Conservation (phyloP, 2,113 vertebrate genomes). For the Microcebus tavaratra region DNA sequence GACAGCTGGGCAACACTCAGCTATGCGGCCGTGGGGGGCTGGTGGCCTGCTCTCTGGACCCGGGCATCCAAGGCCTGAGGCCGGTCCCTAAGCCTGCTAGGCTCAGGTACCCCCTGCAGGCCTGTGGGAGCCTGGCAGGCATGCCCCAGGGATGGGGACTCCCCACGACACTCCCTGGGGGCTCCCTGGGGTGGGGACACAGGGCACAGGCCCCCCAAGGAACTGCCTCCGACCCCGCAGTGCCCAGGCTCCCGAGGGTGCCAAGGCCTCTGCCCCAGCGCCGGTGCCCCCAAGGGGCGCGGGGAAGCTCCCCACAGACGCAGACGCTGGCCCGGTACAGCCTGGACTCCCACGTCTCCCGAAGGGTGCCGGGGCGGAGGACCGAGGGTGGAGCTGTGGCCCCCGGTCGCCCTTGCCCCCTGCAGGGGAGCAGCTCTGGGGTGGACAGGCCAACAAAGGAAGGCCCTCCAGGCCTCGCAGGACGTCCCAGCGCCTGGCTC, state of each 20-base stretch:
- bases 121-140: neutral
- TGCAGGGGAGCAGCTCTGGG: neutral
- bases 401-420: fast-evolving
- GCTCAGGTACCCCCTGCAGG: neutral
- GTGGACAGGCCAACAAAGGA: neutral
- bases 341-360: neutral
- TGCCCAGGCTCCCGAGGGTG: neutral
- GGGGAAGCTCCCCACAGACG: neutral
- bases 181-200: neutral
- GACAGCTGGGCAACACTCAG: too few relatives aligned
- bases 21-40: neutral
- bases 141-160: fast-evolving
- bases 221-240: too few relatives aligned
- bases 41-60: neutral
- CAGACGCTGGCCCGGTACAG: fast-evolving
- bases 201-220: neutral
- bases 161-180: neutral
- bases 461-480: fast-evolving
- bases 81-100: neutral
- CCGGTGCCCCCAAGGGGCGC: too few relatives aligned
- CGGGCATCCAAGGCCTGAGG: neutral
- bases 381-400: too few relatives aligned
- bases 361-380: neutral
- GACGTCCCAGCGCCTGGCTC: neutral
- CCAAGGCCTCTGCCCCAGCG: neutral